A percentile compares a stretch with the other conserved stretches of the same genome.
phyloP scores from a whole-genome alignment of 2,113 vertebrate species.

The Marmota flaviventris region DNA sequence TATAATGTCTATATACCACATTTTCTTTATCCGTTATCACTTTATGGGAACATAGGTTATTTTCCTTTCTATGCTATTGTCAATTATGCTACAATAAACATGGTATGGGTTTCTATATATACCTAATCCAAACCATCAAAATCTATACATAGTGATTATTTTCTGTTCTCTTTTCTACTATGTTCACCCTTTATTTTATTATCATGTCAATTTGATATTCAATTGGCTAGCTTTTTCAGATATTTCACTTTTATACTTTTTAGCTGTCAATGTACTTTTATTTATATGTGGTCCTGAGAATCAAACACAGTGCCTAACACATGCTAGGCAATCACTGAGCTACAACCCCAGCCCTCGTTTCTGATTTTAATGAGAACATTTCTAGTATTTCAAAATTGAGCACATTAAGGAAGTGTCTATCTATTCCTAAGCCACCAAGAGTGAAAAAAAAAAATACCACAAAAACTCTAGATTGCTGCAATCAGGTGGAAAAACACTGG shows the following conservation, averaged over 20 bases:
- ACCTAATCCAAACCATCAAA: background rate
- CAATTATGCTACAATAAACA: too few relatives aligned
- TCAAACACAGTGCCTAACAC: too few relatives aligned
- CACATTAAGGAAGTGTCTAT: background rate
- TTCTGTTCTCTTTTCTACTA: background rate
- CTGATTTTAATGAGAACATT: slow-evolving; percentile 12
- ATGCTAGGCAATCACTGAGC: too few relatives aligned
- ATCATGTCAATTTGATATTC: background rate
- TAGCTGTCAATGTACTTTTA: too few relatives aligned
- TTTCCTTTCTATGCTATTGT: too few relatives aligned
- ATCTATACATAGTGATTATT: background rate
- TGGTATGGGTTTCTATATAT: background rate
- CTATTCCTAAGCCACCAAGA: background rate
- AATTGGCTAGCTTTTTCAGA: background rate
- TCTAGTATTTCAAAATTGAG: background rate
- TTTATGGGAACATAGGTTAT: too few relatives aligned
- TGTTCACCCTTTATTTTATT: background rate
- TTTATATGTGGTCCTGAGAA: too few relatives aligned
- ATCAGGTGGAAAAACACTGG: too few relatives aligned
- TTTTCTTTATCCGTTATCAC: too few relatives aligned
- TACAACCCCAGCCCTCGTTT: background rate
- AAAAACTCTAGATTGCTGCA: background rate
- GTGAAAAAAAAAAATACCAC: background rate
- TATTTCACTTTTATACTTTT: background rate
- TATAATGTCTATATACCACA: too few relatives aligned